These are phyloP conservation scores for Girardinus metallicus DNA, from an alignment of 2,797 vertebrate genomes.

Conservation along the genomic window DNA sequence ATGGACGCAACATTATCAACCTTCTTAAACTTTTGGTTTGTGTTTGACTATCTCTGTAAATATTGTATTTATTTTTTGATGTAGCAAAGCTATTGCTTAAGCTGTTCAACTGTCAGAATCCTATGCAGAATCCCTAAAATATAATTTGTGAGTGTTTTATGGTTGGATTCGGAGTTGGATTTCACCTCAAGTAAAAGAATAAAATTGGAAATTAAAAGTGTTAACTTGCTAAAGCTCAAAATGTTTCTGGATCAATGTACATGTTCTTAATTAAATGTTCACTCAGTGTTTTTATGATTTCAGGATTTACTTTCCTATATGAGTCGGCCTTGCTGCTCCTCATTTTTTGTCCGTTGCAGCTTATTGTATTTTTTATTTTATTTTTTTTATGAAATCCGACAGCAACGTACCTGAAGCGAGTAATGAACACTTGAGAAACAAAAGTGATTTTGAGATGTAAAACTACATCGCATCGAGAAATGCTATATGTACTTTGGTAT, in stretches of 20 bases:
- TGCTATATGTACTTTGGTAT: not conserved
- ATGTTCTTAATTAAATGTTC: not conserved
- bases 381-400: not conserved
- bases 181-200: not conserved
- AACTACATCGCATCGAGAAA: not conserved
- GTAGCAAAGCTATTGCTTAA: not conserved
- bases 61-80: not conserved
- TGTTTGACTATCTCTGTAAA: not conserved
- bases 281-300: not conserved
- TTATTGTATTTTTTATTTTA: not conserved
- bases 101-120: not conserved
- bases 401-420: slow-evolving; percentile 4
- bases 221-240: not conserved
- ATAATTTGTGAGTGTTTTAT: not conserved
- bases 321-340: not conserved
- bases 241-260: not conserved
- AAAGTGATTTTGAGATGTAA: not conserved
- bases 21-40: not conserved
- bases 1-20: no score
- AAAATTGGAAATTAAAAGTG: not conserved
- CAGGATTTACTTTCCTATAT: not conserved
- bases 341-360: not conserved
- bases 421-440: not conserved
- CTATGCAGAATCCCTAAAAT: not conserved
- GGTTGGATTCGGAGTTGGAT: no score